phyloP scores from a whole-genome alignment of 1,140 invertebrate genomes.

The Pristionchus pacificus region DNA sequence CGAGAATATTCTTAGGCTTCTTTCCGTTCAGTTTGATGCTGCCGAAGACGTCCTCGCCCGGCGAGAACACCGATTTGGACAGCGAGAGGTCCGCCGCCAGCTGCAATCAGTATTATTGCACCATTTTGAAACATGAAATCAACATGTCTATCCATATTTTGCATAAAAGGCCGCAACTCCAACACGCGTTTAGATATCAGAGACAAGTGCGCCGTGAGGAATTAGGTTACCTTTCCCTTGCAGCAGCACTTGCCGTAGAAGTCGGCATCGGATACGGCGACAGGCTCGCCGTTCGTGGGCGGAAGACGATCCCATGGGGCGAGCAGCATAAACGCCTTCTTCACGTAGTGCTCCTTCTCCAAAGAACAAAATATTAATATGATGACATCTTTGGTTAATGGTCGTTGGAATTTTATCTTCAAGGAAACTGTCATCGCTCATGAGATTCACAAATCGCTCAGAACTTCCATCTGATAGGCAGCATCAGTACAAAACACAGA shows the following conservation, averaged over 20 bases:
- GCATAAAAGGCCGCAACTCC: too few species aligned
- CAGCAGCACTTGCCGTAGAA: slow-evolving; percentile 37
- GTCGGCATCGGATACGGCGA: slow-evolving; percentile 19
- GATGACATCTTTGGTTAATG: not conserved
- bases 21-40: slow-evolving; percentile 30
- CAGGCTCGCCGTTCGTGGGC: slow-evolving; percentile 23
- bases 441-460: too few species aligned
- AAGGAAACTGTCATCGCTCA: too few species aligned
- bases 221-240: slow-evolving; percentile 29
- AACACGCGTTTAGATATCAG: too few species aligned
- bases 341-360: slow-evolving; percentile 34
- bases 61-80: slow-evolving; percentile 30
- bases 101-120: slow-evolving; percentile 9
- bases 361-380: not conserved
- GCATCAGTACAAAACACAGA: too few species aligned
- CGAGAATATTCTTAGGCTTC: slow-evolving; percentile 33
- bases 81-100: slow-evolving; percentile 29
- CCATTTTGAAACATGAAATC: slow-evolving; percentile 4
- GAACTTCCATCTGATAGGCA: too few species aligned
- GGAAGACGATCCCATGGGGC: slow-evolving; percentile 23
- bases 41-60: slow-evolving; percentile 31
- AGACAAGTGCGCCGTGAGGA: not conserved
- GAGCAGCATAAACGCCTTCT: slow-evolving; percentile 30
- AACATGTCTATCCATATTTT: too few species aligned
- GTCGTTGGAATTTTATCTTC: too few species aligned